These are phyloP conservation scores for Pachycephus smyrnensis DNA, from an alignment of 2,888 invertebrate species.

Conservation along the genomic window DNA sequence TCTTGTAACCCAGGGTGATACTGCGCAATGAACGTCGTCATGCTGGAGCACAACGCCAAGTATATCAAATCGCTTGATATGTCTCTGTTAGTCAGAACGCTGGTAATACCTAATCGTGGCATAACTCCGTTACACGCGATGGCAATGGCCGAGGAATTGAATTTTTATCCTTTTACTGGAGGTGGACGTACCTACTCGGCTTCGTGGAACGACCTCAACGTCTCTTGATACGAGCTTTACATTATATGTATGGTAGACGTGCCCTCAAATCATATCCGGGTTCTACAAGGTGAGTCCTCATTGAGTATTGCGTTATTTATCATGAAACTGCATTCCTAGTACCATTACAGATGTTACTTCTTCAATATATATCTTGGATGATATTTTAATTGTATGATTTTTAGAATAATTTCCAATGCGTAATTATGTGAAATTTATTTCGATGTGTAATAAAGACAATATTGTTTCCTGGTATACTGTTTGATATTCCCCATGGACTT, in stretches of 20 bases:
- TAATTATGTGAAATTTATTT: background rate
- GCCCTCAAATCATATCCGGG: conserved; percentile 41
- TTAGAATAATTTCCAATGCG: background rate
- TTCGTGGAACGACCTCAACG: background rate
- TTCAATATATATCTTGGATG: background rate
- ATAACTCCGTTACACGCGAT: background rate
- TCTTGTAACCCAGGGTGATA: background rate
- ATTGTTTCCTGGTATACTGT: background rate
- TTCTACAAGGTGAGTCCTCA: conserved; percentile 31
- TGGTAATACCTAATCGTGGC: background rate
- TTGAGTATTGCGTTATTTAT: background rate
- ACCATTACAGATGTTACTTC: background rate
- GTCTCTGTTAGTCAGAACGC: background rate
- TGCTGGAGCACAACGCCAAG: background rate
- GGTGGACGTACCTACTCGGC: background rate
- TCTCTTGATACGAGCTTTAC: conserved; percentile 26
- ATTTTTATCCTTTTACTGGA: background rate
- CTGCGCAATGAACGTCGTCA: background rate
- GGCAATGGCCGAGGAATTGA: conserved; percentile 4
- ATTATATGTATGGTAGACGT: conserved; percentile 18
- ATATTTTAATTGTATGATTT: background rate
- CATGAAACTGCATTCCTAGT: conserved; percentile 33
- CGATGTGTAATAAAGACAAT: background rate
- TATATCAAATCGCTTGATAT: background rate
- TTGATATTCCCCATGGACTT: conserved; percentile 23